Conservation (phyloP, 2,888 invertebrate genomes). For the Mesochorus sp. region DNA sequence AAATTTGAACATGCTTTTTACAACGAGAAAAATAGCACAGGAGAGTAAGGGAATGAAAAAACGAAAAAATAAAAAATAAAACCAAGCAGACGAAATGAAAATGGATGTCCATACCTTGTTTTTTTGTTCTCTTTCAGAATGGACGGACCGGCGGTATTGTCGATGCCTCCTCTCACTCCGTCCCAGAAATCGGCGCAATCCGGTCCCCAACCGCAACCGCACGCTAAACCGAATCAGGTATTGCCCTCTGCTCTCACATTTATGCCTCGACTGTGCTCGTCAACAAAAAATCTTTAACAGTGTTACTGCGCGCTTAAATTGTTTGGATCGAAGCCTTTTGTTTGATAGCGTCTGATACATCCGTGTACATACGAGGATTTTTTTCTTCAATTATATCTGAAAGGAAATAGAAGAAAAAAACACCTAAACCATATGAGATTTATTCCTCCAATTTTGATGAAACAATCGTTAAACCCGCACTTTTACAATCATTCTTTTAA, state of each 20-base stretch:
- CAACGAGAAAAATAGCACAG: conserved; percentile 13
- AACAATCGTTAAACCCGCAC: too few relatives aligned
- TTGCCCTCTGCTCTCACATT: conserved; percentile 4
- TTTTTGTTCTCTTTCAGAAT: conserved; percentile 75
- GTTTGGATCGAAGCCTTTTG: too few relatives aligned
- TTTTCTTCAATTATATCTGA: too few relatives aligned
- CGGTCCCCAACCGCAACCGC: conserved; percentile 80
- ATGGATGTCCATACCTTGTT: conserved; percentile 23
- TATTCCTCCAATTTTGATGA: too few relatives aligned
- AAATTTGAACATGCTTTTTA: neutral
- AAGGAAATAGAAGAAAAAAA: too few relatives aligned
- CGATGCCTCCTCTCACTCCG: conserved; percentile 82
- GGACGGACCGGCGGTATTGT: conserved; percentile 83
- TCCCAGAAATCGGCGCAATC: conserved; percentile 82
- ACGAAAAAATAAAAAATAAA: too few relatives aligned
- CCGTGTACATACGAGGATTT: too few relatives aligned
- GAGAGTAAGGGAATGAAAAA: conserved; percentile 4
- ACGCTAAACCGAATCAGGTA: conserved; percentile 85
- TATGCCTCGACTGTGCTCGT: neutral
- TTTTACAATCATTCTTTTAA: too few relatives aligned
- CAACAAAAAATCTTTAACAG: neutral
- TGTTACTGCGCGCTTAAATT: too few relatives aligned
- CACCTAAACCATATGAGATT: too few relatives aligned
- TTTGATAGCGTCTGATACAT: too few relatives aligned
- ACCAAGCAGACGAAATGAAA: conserved; percentile 45